Evolutionary conservation across 1,140 invertebrate genomes (phyloP).

Genomic region (Stegodyphus mimosarum): DNA sequence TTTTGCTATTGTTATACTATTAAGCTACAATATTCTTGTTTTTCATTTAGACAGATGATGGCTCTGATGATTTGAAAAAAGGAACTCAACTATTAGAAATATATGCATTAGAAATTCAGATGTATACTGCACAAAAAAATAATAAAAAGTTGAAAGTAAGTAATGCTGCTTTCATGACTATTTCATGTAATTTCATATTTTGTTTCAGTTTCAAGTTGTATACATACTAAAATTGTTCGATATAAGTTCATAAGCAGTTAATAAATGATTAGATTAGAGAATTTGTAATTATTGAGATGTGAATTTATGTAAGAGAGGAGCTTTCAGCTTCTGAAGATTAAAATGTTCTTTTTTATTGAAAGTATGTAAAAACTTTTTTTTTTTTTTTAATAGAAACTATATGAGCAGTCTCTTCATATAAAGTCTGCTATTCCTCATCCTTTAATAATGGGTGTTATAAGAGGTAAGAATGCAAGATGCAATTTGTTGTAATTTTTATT

Average conservation of each 20-base stretch:
- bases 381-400: slow-evolving; percentile 76
- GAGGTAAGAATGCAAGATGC: slow-evolving; percentile 74
- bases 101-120: slow-evolving; percentile 99
- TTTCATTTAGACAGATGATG: slow-evolving; percentile 87
- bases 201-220: too few species aligned
- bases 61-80: slow-evolving; percentile 99
- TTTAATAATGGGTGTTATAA: slow-evolving; percentile 98
- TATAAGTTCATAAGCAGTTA: too few species aligned
- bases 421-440: slow-evolving; percentile 99
- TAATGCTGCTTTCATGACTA: not conserved
- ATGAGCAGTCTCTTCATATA: slow-evolving; percentile 98
- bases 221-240: too few species aligned
- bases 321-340: too few species aligned
- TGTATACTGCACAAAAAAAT: slow-evolving; percentile 99
- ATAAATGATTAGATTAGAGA: too few species aligned
- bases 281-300: too few species aligned
- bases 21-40: too few species aligned
- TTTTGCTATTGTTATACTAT: too few species aligned
- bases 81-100: slow-evolving; percentile 98
- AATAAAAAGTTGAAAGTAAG: slow-evolving; percentile 94
- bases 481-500: not conserved
- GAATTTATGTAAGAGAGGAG: too few species aligned
- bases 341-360: too few species aligned
- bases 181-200: not conserved
- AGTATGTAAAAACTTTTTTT: too few species aligned